Base-by-base conservation (phyloP, 2,888 invertebrate species). In the Eupithecia abbreviata region DNA sequence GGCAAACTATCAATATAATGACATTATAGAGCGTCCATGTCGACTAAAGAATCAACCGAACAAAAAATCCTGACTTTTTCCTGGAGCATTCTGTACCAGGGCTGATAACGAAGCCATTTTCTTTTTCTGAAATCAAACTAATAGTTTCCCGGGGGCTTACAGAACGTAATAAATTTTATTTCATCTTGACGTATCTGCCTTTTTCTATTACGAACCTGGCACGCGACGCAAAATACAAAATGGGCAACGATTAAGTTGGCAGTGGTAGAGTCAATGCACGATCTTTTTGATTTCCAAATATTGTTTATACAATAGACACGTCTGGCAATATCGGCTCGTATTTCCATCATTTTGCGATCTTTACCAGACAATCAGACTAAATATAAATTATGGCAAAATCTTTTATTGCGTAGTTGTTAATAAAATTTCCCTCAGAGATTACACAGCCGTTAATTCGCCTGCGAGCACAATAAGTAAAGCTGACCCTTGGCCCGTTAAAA, bases 111-210 rank as follows among this genome's bases (percentile, higher is more conserved):
- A 74, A 81, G 76, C 85, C 87, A 87, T 88, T 90, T 90, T 89
- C 90, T 88, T 90, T 87, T 89, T 86, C 87, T 87, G 85, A 83
- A 87, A 90, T 89, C 88, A 85, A 89, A 90, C 90, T 91, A 91
- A 90, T 90, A 90, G 90, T 88, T 89, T 87, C 83, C 87, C 87
- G 74, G 82, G 83, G 90, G 88, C 87, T 88, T 86, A 89, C 86
- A 82, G 87, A 85, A 84, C 18, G 89, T 88, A 90, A 90, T 90
- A 90, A 90, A 91, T 90, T 90, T 89, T 85, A 87, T 88, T 89
- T 87, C 85, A 87, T 87, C 90, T 85, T 85, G 89, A 89, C 89
- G 84, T 90, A 90, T 90, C 89, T 89, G 84, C 86, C 83, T 88
- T 89, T 89, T 90, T 90, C 90, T 89, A 90, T 90, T 90, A 77